Evolutionary conservation across 2,888 invertebrate species (phyloP), one percentile per base, ranked within the genome.

Genomic region (Odontocolon sp.): DNA sequence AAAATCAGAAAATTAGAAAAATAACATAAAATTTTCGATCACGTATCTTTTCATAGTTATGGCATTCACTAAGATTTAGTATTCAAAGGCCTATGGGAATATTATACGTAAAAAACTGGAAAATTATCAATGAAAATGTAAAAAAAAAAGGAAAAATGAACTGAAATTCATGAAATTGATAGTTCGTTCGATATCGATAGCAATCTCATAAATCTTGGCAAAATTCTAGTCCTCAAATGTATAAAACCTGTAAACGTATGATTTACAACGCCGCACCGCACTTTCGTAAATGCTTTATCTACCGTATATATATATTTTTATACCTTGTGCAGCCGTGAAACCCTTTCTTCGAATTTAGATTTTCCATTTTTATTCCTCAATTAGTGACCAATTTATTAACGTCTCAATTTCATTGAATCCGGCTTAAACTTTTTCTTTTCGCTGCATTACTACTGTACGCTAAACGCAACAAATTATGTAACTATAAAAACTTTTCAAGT

Each of bases 231-330:
- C n/a, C n/a, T n/a, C n/a, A n/a, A n/a, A n/a, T n/a, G n/a, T n/a
- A n/a, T n/a, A n/a, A n/a, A n/a, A n/a, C n/a, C n/a, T n/a, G n/a
- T n/a, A n/a, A n/a, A n/a, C n/a, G n/a, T n/a, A n/a, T n/a, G n/a
- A n/a, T n/a, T n/a, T n/a, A n/a, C n/a, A n/a, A n/a, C n/a, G n/a
- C n/a, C n/a, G 6, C 45, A 18, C 21, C 69, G n/a, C 45, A 36
- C 21, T 14, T 40, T 38, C 26, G 16, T 26, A 59, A 26, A 50
- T 40, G 31, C 57, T 72, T 70, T 42, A 64, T 16, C 57, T 75
- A 36, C 74, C 50, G 75, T 80, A 75, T 82, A 83, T 79, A 85
- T 84, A 83, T 86, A 86, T 86, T 86, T 86, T 86, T 86, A 78
- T 86, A 86, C 79, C 80, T 79, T 76, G 66, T 72, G 66, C 71